Evolutionary conservation across 2,797 vertebrate species (phyloP), one percentile per base, ranked within the genome.

Genomic region (Argentina silus): DNA sequence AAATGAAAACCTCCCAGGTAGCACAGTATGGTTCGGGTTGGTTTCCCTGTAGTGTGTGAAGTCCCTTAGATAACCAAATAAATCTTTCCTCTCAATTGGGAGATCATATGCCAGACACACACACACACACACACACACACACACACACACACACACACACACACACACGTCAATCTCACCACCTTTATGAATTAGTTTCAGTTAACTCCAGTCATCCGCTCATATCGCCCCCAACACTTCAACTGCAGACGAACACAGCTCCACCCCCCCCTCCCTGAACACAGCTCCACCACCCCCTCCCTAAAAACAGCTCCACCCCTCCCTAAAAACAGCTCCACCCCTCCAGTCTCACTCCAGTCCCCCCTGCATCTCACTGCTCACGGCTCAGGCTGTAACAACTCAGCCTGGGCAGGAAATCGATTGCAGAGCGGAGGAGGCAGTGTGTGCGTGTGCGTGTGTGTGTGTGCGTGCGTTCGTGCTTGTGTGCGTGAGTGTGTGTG

Each of bases 331-430:
- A 70, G 1, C 48, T n/a, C 36, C 42, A 57, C 17, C 67, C 59
- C 64, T 3, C 19, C 73, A 66, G 11, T 23, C 67, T 19, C 19
- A 19, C 50, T 21, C 60, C 65, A 78, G 70, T 78, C 8, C 23
- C 67, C 62, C 17, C 57, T 48, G 1, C 21, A 43, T 68, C 74
- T 43, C 78, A 77, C 19, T 14, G 78, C 76, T 73, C 84, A 78
- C 78, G 50, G 76, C 72, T 78, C 78, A 76, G 75, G 80, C 83
- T 88, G 73, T 59, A 84, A 79, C 76, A 87, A 78, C 57, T 88
- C 83, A 87, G 73, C 78, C 75, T 79, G 73, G 78, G 76, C 85
- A 87, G 85, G 62, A 87, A 89, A 91, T 90, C 84, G 42, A 90
- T 91, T 69, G 79, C 27, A 56, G 66, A 65, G 55, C 11, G 63